Conservation (phyloP, 2,888 invertebrate species). For the Electrophaes corylata region DNA sequence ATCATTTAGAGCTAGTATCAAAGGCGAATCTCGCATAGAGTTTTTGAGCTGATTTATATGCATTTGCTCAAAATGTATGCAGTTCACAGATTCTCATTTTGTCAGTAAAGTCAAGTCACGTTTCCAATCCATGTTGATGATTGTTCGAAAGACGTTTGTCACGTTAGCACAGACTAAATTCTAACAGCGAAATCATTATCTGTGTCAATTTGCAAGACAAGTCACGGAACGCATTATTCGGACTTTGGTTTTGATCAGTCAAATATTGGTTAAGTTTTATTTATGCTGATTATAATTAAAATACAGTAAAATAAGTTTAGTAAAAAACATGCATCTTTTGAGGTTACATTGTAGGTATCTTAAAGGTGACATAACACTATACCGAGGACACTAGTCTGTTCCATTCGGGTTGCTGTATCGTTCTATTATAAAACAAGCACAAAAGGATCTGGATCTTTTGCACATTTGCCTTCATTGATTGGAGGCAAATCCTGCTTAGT, state of each 20-base stretch:
- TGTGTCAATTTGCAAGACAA: slow-evolving; percentile 28
- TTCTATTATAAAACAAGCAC: too few relatives aligned
- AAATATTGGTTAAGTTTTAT: background rate
- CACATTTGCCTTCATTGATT: too few relatives aligned
- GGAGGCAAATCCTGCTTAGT: too few relatives aligned
- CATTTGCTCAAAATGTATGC: background rate
- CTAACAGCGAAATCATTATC: slow-evolving; percentile 24
- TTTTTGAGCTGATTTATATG: background rate
- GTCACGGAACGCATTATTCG: slow-evolving; percentile 27
- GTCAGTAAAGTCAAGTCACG: slow-evolving; percentile 21
- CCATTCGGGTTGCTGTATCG: too few relatives aligned
- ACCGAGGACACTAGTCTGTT: too few relatives aligned
- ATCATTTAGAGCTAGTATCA: background rate
- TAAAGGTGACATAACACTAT: too few relatives aligned
- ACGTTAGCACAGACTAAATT: slow-evolving; percentile 16
- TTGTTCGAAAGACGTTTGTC: slow-evolving; percentile 20
- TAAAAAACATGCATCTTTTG: too few relatives aligned
- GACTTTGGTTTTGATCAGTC: slow-evolving; percentile 14
- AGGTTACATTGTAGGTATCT: too few relatives aligned
- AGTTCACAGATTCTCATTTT: background rate
- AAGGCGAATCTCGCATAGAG: background rate
- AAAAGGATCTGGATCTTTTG: too few relatives aligned
- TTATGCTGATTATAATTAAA: background rate
- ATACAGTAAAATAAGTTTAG: too few relatives aligned
- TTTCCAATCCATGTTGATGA: slow-evolving; percentile 20